Evolutionary conservation across 2,113 vertebrate species (phyloP), one percentile per base, ranked within the genome.

Genomic region (Etheostoma cragini): DNA sequence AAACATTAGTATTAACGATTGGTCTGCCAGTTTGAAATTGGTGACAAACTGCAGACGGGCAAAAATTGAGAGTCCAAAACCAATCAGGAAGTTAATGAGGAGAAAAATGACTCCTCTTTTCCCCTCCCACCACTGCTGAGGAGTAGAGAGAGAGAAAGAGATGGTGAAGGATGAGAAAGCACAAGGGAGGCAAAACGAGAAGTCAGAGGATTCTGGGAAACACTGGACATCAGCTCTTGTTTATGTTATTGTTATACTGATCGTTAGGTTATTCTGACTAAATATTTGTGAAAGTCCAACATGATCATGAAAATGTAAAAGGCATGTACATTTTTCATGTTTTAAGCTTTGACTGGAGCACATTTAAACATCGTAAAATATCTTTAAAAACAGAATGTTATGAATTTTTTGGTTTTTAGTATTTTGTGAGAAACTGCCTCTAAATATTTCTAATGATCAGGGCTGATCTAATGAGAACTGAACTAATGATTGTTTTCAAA

Each of bases 1-100:
- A 98, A 97, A 98, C 97, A 98, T 98, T 96, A 96, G 96, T 97
- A 96, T 98, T 98, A 98, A 97, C 94, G 97, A 98, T 96, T 95
- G 96, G 65, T 69, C 82, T 75, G 91, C 96, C 97, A 94, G 95
- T 97, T 98, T 97, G 96, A 95, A 97, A 96, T 95, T 95, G 96
- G 96, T 98, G 98, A 98, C 97, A 98, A 97, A 98, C 95, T 97
- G 97, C 97, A 92, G 94, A 94, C 92, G 89, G 73, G 95, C 86
- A 92, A 91, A 96, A 97, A 96, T 93, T 95, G 94, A 4, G 95
- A 96, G 96, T 94, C 96, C 94, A 95, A 98, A 99, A 98, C 97
- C 97, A 98, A 99, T 99, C 97, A 98, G 96, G 94, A 98, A 98
- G 97, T 99, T 99, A 99, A 99, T 98, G 97, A 98, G 97, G 97